A percentile compares a stretch with the other conserved stretches of the same genome.
These are phyloP conservation scores for human DNA, from an alignment of 2,113 vertebrate genomes.

Conservation along the genomic window GRCh38 chr22:20492001-20492500, in stretches of 20 bases:
- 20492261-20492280: background rate
- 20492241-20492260: background rate
- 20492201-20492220: background rate
- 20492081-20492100: background rate
- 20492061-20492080: background rate
- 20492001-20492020: background rate
- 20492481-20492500: background rate
- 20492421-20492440: background rate
- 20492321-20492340: background rate
- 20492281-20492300: background rate
- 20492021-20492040: background rate
- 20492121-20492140: background rate
- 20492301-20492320: background rate
- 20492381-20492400: slow-evolving; percentile 24
- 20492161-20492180: background rate
- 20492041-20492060: background rate
- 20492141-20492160: background rate
- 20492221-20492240: background rate
- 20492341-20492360: background rate
- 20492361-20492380: background rate
- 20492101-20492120: background rate
- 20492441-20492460: background rate
- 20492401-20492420: background rate
- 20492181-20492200: background rate
- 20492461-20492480: background rate